A percentile compares a stretch with the other conserved stretches of the same genome.
Conservation (phyloP, 2,888 invertebrate genomes). For the Lobophora halterata region DNA sequence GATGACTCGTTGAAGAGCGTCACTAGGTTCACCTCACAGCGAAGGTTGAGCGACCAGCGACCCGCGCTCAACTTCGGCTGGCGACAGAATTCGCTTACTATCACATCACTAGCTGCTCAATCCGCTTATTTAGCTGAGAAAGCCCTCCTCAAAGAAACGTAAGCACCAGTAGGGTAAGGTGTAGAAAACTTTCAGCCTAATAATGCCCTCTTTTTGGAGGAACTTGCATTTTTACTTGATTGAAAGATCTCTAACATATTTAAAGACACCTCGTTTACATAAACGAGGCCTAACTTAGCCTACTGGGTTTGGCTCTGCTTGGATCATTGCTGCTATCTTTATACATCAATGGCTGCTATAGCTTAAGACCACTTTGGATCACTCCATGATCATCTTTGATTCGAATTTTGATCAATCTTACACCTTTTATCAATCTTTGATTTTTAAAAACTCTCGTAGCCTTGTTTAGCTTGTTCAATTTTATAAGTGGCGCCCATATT, state of each 20-base stretch:
- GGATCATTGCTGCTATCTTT: neutral
- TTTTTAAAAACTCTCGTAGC: conserved; percentile 14
- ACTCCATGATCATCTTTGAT: conserved; percentile 4
- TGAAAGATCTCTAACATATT: no score
- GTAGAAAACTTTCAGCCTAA: no score
- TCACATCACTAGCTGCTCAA: conserved; percentile 57
- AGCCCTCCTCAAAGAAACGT: conserved; percentile 48
- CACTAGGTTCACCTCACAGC: conserved; percentile 38
- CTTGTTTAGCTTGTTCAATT: no score
- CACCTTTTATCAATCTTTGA: neutral
- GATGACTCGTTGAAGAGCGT: conserved; percentile 65
- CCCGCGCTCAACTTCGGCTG: conserved; percentile 45
- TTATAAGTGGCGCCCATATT: no score
- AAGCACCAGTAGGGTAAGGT: conserved; percentile 34
- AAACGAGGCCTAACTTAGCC: no score
- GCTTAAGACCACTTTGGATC: neutral
- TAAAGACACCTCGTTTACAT: no score
- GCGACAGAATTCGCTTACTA: conserved; percentile 64
- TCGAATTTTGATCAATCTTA: neutral
- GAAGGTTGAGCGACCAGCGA: conserved; percentile 36
- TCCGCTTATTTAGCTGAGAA: conserved; percentile 51
- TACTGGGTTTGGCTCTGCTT: no score
- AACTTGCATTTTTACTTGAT: no score
- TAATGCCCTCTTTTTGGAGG: no score
- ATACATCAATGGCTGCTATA: neutral